Evolutionary conservation across 2,888 invertebrate genomes (phyloP).

Genomic region (Ceraclea dissimilis): DNA sequence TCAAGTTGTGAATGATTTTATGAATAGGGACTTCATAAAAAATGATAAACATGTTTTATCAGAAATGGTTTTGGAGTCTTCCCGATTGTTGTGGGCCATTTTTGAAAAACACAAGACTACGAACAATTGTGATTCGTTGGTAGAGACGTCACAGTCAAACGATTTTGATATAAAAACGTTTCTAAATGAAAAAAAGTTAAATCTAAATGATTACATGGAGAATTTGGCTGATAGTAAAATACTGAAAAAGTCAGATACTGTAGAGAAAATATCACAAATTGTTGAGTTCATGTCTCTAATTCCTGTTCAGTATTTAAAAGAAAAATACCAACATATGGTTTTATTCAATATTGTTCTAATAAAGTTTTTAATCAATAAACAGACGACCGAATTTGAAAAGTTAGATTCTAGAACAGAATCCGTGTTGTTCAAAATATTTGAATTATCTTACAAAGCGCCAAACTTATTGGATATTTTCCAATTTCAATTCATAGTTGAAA

Average conservation of each 20-base stretch:
- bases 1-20: slow-evolving; percentile 23
- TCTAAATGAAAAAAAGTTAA: slow-evolving; percentile 31
- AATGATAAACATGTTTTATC: slow-evolving; percentile 36
- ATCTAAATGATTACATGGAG: slow-evolving; percentile 30
- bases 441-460: slow-evolving; percentile 38
- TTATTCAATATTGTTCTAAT: slow-evolving; percentile 37
- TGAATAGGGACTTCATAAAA: slow-evolving; percentile 31
- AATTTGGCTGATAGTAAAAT: slow-evolving; percentile 18
- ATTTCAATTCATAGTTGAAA: slow-evolving; percentile 34
- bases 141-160: slow-evolving; percentile 34
- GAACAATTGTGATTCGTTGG: slow-evolving; percentile 27
- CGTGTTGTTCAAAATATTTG: slow-evolving; percentile 36
- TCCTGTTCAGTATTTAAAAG: slow-evolving; percentile 38
- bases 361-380: slow-evolving; percentile 32
- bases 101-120: slow-evolving; percentile 32
- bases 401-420: slow-evolving; percentile 29
- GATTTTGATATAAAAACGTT: slow-evolving; percentile 35
- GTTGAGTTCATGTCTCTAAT: slow-evolving; percentile 36
- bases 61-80: slow-evolving; percentile 34
- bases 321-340: slow-evolving; percentile 38
- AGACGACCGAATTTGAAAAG: slow-evolving; percentile 31
- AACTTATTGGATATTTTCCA: slow-evolving; percentile 42
- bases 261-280: slow-evolving; percentile 29
- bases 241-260: slow-evolving; percentile 26
- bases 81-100: slow-evolving; percentile 34